Base-by-base conservation (phyloP, 1,140 invertebrate genomes). In the Gonioctena quinquepunctata region DNA sequence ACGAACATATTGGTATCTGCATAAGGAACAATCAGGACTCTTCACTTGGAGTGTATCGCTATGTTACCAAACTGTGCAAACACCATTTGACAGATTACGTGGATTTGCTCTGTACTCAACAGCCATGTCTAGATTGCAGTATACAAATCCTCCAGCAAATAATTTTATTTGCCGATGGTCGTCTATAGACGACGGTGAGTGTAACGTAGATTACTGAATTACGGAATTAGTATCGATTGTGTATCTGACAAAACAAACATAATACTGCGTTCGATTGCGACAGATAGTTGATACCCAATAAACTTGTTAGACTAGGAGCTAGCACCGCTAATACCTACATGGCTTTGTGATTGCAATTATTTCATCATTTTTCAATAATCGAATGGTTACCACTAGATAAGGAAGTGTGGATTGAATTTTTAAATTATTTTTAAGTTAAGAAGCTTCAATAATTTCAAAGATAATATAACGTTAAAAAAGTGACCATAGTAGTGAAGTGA, bases 211-310 rank as follows among this genome's bases (percentile, higher is more conserved):
- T 57, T 62, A 48, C 21, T n/a, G 54, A 11, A 57, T 57, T 62
- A 48, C 21, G n/a, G 66, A 68, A 68, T 68, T 62, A 68, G 56
- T 68, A 68, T 68, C 42, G 66, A 62, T 68, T 68, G 66, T 68
- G 57, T 68, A 62, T 57, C 22, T 68, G 16, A 28, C 19, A 68
- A 68, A 68, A 57, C 66, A 68, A 68, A 68, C 57, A 68, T 42
- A 57, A 66, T 66, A 13, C 65, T 52, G 21, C 65, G 19, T 22
- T 67, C 23, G 19, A 50, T 61, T 69, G 28, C 60, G 57, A 21
- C 60, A 54, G 33, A 64, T 63, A 64, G 68, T 69, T 68, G 68
- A 69, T 69, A 64, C 49, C n/a, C 68, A 66, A 78, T 78, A 76
- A 74, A 75, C 77, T 78, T 42, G n/a, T n/a, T n/a, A n/a, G n/a